Evolutionary conservation across 2,113 vertebrate species (phyloP).

Genomic region (Hippocampus mohnikei): DNA sequence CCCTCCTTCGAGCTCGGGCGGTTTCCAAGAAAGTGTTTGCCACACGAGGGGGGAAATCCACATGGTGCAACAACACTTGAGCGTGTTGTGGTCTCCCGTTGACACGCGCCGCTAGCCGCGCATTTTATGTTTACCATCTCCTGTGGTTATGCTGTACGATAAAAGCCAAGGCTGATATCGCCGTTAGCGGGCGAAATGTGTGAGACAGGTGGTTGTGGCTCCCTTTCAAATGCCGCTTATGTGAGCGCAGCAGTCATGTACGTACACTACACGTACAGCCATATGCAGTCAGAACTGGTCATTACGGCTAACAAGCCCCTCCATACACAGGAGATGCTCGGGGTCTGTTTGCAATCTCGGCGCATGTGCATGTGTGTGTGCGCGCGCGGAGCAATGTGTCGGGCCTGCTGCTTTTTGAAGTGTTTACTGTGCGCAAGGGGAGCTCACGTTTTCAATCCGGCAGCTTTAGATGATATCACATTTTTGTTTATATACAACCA

Average conservation of each 20-base stretch:
- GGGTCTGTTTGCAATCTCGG: conserved; percentile 56
- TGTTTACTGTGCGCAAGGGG: conserved; percentile 43
- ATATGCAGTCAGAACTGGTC: conserved; percentile 50
- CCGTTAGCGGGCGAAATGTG: conserved; percentile 64
- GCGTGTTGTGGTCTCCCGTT: conserved; percentile 53
- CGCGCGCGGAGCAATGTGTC: conserved; percentile 37
- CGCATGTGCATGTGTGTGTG: conserved; percentile 9
- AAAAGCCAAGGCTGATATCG: conserved; percentile 62
- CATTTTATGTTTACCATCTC: conserved; percentile 59
- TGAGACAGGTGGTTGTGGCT: conserved; percentile 63
- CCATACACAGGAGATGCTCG: conserved; percentile 41
- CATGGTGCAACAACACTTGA: conserved; percentile 64
- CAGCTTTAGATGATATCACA: conserved; percentile 29
- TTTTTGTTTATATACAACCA: conserved; percentile 27
- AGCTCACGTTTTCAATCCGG: conserved; percentile 26
- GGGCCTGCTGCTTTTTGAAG: conserved; percentile 45
- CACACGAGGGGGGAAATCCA: conserved; percentile 62
- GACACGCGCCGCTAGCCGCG: conserved; percentile 51
- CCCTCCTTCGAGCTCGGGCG: conserved; percentile 25
- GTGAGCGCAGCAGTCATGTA: conserved; percentile 47
- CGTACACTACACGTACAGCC: conserved; percentile 31
- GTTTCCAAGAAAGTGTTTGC: conserved; percentile 41
- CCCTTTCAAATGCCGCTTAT: conserved; percentile 55
- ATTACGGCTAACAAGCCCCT: conserved; percentile 45
- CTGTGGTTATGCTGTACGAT: conserved; percentile 62